These are phyloP conservation scores for Scaeva pyrastri DNA, from an alignment of 2,888 invertebrate species.

Conservation along the genomic window DNA sequence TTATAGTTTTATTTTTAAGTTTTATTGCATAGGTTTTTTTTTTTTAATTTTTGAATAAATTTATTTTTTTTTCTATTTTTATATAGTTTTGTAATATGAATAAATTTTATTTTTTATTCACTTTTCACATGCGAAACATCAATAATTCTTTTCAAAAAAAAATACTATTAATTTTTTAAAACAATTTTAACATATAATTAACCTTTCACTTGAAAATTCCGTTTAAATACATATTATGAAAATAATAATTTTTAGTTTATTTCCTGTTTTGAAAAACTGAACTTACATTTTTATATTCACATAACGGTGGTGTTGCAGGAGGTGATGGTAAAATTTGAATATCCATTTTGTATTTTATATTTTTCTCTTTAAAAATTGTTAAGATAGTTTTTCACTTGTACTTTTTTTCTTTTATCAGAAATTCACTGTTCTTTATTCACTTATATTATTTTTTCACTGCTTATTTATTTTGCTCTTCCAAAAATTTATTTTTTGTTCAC, in stretches of 20 bases:
- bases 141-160: neutral
- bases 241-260: neutral
- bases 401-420: constrained; percentile 39
- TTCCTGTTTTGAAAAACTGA: constrained; percentile 34
- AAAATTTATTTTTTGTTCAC: constrained; percentile 41
- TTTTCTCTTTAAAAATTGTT: constrained; percentile 44
- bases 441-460: constrained; percentile 47
- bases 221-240: constrained; percentile 27
- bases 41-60: constrained; percentile 32
- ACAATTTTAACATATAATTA: neutral
- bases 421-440: constrained; percentile 52
- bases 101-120: neutral
- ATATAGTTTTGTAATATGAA: constrained; percentile 26
- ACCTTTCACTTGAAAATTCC: constrained; percentile 60
- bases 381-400: constrained; percentile 52
- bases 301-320: constrained; percentile 89
- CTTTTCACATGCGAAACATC: neutral
- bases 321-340: constrained; percentile 86
- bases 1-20: constrained; percentile 51
- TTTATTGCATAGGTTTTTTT: neutral
- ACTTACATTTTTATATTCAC: constrained; percentile 84
- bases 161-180: neutral
- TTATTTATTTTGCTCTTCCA: constrained; percentile 10
- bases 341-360: constrained; percentile 79
- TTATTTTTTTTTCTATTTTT: constrained; percentile 19